Evolutionary conservation across 2,797 vertebrate species (phyloP).

Genomic region (Sebastes diaconus): DNA sequence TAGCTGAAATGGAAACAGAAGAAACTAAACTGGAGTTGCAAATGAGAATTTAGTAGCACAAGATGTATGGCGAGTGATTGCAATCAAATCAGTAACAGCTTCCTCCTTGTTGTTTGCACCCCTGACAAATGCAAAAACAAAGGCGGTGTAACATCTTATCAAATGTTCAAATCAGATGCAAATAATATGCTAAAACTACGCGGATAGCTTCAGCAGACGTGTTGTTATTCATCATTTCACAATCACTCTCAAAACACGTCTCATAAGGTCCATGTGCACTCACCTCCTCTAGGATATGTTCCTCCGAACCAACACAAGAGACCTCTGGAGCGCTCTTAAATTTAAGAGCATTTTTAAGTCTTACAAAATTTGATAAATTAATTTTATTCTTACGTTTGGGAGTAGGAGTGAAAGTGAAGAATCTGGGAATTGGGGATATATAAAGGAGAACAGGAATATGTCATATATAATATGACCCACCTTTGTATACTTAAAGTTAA

Average conservation of each 20-base stretch:
- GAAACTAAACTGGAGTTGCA: not conserved
- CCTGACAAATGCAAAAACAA: not conserved
- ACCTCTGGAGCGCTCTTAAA: not conserved
- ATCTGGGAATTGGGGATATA: not conserved
- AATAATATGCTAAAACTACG: not conserved
- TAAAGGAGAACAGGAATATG: not conserved
- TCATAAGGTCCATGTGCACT: not conserved
- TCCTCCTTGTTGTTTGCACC: not conserved
- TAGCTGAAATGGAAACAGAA: not conserved
- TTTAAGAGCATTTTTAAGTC: not conserved
- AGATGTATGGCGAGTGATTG: not conserved
- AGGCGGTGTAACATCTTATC: not conserved
- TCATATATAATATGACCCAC: too few species aligned
- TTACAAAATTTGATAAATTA: not conserved
- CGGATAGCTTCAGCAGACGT: not conserved
- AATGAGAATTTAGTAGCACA: not conserved
- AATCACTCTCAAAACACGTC: not conserved
- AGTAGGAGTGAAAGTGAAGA: not conserved
- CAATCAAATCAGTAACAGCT: conserved; percentile 11
- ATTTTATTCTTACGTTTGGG: not conserved
- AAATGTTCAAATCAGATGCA: conserved; percentile 13
- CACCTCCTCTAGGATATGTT: not conserved
- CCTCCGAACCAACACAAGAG: not conserved
- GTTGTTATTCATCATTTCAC: not conserved
- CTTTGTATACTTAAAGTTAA: not conserved